phyloP scores from a whole-genome alignment of 2,797 vertebrate species.

The Pantherophis vulpinus region DNA sequence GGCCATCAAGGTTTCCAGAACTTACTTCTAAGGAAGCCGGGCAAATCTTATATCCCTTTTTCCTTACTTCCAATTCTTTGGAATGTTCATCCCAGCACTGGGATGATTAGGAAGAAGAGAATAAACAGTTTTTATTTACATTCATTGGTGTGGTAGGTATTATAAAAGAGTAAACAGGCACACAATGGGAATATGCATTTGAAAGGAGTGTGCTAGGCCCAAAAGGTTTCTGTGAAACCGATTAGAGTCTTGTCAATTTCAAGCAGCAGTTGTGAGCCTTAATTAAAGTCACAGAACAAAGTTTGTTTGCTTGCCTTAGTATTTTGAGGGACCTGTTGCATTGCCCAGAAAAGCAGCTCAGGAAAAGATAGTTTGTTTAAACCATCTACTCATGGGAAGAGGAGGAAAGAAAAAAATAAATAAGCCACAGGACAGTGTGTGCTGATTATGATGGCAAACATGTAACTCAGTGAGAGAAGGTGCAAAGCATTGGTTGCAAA shows the following conservation, averaged over 20 bases:
- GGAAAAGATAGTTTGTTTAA: not conserved
- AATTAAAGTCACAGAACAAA: not conserved
- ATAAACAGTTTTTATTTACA: not conserved
- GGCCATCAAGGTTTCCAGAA: not conserved
- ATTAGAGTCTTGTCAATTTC: not conserved
- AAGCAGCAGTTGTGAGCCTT: not conserved
- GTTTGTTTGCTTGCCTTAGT: not conserved
- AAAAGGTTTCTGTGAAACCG: not conserved
- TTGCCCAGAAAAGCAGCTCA: not conserved
- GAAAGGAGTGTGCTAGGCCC: not conserved
- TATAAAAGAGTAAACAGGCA: not conserved
- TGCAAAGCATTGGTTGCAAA: not conserved
- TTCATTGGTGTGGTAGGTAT: not conserved
- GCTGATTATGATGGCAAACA: not conserved
- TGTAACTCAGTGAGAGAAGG: not conserved
- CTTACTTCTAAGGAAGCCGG: not conserved
- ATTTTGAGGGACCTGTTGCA: not conserved
- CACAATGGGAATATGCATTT: not conserved
- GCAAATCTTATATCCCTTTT: not conserved
- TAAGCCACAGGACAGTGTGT: not conserved
- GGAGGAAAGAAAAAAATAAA: not conserved
- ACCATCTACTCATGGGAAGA: not conserved
- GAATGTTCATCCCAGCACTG: not conserved
- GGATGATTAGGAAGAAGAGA: not conserved
- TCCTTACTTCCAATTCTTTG: not conserved